Base-by-base conservation (phyloP, 2,113 vertebrate genomes). In the Hirundichthys speculiger region DNA sequence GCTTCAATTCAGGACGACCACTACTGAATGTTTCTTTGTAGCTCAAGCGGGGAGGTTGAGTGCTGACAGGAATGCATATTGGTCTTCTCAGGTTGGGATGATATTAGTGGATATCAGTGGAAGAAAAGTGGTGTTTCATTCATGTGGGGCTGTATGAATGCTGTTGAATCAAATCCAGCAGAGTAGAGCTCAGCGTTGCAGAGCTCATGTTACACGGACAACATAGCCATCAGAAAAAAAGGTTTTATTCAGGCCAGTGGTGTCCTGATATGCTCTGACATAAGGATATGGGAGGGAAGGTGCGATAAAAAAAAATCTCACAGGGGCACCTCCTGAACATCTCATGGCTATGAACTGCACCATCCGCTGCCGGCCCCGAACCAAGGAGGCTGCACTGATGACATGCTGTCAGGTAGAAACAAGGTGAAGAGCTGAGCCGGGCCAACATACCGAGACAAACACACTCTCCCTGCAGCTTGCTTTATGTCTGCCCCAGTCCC, bases 11-110 rank as follows among this genome's bases (percentile, higher is more conserved):
- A n/a, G n/a, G n/a, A n/a, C n/a, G n/a, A 57, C 58, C 8, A 13
- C 77, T 58, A 16, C 60, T 70, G 71, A 55, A 76, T 69, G 60
- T 71, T 73, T 77, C 65, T 87, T 84, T 85, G 73, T 83, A 82
- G 74, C 64, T 53, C n/a, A 47, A 30, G 53, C 24, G 51, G 57
- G 77, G 54, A 75, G 72, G 82, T 86, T 81, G 82, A 82, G 76
- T 82, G 67, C 69, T 82, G 73, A 70, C 82, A 79, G 59, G 43
- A 48, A 34, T 59, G 68, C 48, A 52, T 82, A 62, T 85, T 69
- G 57, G 65, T 73, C 50, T 77, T 69, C 77, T 66, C 39, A 3
- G 57, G 77, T 79, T 75, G 46, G n/a, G n/a, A n/a, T n/a, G n/a
- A n/a, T n/a, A n/a, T 71, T 69, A 70, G 63, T 47, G 66, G 78